A percentile compares a stretch with the other conserved stretches of the same genome.
Evolutionary conservation across 2,797 vertebrate species (phyloP).

Genomic region (Scomberomorus guttatus): DNA sequence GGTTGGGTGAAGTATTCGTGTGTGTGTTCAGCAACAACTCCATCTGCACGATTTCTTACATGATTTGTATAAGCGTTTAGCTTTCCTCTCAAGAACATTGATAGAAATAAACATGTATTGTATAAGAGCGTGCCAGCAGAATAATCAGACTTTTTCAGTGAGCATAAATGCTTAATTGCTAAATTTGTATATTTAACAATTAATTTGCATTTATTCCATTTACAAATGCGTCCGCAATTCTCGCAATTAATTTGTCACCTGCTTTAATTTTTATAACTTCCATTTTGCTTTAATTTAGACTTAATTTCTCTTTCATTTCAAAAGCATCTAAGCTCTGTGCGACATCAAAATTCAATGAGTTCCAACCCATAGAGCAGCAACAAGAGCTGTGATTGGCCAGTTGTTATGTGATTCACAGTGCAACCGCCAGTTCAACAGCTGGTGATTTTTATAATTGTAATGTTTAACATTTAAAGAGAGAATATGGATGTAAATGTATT

Average conservation of each 20-base stretch:
- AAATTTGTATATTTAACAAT: not conserved
- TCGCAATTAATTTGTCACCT: not conserved
- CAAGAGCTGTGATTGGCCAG: not conserved
- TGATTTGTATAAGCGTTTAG: conserved; percentile 31
- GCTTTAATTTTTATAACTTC: not conserved
- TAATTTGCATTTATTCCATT: not conserved
- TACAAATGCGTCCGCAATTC: not conserved
- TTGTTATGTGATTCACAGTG: not conserved
- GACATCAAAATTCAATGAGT: not conserved
- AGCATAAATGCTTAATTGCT: not conserved
- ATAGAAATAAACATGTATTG: not conserved
- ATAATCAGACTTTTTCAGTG: not conserved
- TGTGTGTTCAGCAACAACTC: conserved; percentile 12
- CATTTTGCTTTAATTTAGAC: not conserved
- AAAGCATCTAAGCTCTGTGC: not conserved
- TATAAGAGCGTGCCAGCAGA: not conserved
- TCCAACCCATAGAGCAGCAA: not conserved
- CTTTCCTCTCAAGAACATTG: conserved; percentile 1
- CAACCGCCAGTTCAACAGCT: not conserved
- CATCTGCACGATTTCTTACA: conserved; percentile 36
- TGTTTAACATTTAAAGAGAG: not conserved
- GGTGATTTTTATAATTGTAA: not conserved
- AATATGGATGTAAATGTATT: not conserved
- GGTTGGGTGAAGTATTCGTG: conserved; percentile 15
- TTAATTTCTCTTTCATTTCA: not conserved